Evolutionary conservation across 2,113 vertebrate genomes (phyloP).

Genomic region (Nematolebias whitei): DNA sequence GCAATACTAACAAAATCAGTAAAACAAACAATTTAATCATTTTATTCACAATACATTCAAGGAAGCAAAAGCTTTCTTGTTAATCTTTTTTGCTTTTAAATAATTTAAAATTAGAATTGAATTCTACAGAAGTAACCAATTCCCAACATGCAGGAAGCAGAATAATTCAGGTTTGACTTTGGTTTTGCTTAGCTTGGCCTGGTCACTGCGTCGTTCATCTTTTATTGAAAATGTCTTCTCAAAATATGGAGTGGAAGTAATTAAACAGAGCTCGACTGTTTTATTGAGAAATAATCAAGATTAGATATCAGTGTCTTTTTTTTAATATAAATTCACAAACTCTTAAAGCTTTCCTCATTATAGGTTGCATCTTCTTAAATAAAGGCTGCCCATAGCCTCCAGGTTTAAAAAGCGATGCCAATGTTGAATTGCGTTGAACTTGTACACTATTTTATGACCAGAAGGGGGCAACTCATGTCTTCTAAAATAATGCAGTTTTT

Average conservation of each 20-base stretch:
- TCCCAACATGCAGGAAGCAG: not conserved
- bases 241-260: not conserved
- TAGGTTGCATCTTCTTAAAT: not conserved
- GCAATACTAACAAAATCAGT: not conserved
- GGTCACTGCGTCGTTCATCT: not conserved
- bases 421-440: not conserved
- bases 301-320: not conserved
- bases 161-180: not conserved
- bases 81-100: not conserved
- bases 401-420: not conserved
- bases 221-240: not conserved
- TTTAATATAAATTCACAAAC: not conserved
- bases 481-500: not conserved
- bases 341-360: not conserved
- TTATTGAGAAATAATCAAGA: not conserved
- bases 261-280: not conserved
- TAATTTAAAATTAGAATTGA: too few species aligned
- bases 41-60: not conserved
- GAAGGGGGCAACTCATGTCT: not conserved
- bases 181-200: not conserved
- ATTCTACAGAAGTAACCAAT: too few species aligned
- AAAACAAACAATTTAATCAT: not conserved
- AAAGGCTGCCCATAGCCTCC: not conserved
- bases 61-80: too few species aligned
- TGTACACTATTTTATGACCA: not conserved